phyloP scores from a whole-genome alignment of 1,140 invertebrate genomes.

The Brachystomella parvula region DNA sequence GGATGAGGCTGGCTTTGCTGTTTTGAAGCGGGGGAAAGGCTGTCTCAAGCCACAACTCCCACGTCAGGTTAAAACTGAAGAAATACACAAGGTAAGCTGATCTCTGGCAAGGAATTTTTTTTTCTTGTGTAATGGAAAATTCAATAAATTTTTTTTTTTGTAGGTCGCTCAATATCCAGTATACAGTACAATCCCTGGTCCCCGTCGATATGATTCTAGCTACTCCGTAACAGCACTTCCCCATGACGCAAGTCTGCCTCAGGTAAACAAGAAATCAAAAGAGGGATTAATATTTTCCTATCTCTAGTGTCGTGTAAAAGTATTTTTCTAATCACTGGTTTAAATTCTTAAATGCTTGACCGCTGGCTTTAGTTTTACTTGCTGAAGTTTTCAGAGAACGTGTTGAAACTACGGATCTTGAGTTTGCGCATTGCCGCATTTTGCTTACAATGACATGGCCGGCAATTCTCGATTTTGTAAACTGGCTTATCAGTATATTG shows the following conservation, averaged over 20 bases:
- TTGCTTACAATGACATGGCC: not conserved
- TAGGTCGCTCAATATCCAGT: not conserved
- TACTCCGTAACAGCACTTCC: not conserved
- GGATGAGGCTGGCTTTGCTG: slow-evolving; percentile 31
- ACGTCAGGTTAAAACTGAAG: slow-evolving; percentile 12
- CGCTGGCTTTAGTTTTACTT: slow-evolving; percentile 22
- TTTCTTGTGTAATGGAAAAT: too few relatives aligned
- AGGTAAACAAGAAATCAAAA: not conserved
- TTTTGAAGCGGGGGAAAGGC: slow-evolving; percentile 20
- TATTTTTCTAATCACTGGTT: not conserved
- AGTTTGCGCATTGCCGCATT: not conserved
- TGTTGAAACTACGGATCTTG: not conserved
- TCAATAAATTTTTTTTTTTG: not conserved
- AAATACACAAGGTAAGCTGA: slow-evolving; percentile 19
- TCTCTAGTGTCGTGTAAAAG: not conserved
- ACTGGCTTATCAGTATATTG: too few relatives aligned
- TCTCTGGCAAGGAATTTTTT: not conserved
- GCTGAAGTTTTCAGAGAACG: not conserved
- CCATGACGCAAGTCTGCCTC: not conserved
- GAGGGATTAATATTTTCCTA: not conserved
- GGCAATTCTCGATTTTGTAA: not conserved
- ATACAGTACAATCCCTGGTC: not conserved
- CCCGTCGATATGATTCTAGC: not conserved
- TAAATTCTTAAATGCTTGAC: not conserved
- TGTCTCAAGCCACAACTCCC: not conserved